Percentiles rank a stretch among this genome's conserved stretches.
These are phyloP conservation scores for Coryphaenoides rupestris DNA, from an alignment of 2,113 vertebrate genomes.

Conservation along the genomic window DNA sequence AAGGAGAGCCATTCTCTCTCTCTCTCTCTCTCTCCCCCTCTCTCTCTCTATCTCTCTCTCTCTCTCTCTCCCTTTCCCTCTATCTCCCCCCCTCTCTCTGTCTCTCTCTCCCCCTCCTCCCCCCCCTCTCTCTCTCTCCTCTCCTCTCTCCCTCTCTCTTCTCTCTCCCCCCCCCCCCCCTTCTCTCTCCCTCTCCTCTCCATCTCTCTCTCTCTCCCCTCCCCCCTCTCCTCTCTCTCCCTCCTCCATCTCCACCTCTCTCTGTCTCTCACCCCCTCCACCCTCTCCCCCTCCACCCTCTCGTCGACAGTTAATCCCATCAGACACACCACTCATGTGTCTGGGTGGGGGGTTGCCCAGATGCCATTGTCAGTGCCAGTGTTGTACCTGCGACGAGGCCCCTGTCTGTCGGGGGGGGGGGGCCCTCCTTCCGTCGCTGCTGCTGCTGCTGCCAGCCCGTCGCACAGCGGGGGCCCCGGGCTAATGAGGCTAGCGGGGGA, in stretches of 20 bases:
- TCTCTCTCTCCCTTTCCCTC: too few species aligned
- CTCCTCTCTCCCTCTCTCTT: not conserved
- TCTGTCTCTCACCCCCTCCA: constrained; percentile 29
- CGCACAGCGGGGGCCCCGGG: constrained; percentile 47
- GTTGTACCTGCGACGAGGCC: constrained; percentile 47
- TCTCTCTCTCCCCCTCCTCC: not conserved
- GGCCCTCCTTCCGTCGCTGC: constrained; percentile 53
- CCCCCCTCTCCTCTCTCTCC: not conserved
- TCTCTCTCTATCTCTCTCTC: too few species aligned
- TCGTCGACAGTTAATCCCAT: constrained; percentile 66
- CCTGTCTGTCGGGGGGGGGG: constrained; percentile 42
- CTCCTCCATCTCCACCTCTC: constrained; percentile 24
- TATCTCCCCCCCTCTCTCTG: constrained; percentile 3
- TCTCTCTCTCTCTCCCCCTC: too few species aligned
- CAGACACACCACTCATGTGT: constrained; percentile 62
- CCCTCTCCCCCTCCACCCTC: constrained; percentile 22
- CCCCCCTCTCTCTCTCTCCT: too few species aligned
- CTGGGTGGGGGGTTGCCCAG: constrained; percentile 35
- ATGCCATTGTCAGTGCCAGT: constrained; percentile 57
- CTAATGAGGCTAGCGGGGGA: constrained; percentile 56
- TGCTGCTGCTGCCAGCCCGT: constrained; percentile 51
- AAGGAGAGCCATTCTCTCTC: too few species aligned
- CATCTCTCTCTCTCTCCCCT: not conserved
- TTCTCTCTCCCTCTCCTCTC: too few species aligned
- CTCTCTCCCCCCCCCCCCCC: not conserved